Conservation (phyloP, 1,140 invertebrate species). For the Plectus sambesii region DNA sequence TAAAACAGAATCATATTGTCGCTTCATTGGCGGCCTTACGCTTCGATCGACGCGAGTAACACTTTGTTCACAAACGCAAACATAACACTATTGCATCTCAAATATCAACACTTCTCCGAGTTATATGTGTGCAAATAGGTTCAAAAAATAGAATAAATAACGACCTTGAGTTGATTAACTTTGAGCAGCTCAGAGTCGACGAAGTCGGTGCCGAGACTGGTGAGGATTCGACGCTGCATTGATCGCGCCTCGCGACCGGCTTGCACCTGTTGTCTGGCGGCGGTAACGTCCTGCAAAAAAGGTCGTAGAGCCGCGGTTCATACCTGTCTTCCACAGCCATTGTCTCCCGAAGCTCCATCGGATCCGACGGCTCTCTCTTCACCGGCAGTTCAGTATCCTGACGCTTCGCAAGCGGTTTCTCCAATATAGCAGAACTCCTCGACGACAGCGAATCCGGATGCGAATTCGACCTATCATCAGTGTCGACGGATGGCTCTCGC, state of each 20-base stretch:
- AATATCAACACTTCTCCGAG: constrained; percentile 6
- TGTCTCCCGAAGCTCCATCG: constrained; percentile 16
- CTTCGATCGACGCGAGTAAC: background rate
- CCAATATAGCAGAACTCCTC: too few relatives aligned
- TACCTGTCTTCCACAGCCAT: constrained; percentile 1
- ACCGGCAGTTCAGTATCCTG: too few relatives aligned
- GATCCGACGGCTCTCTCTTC: too few relatives aligned
- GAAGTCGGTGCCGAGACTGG: constrained; percentile 15
- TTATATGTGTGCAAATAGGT: constrained; percentile 13
- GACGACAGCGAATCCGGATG: too few relatives aligned
- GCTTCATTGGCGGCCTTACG: constrained; percentile 1
- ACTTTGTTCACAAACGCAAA: constrained; percentile 4
- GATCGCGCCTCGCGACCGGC: constrained; percentile 13
- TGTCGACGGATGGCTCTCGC: constrained; percentile 18
- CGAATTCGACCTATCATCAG: constrained; percentile 5
- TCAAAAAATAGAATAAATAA: constrained; percentile 7
- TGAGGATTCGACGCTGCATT: constrained; percentile 17
- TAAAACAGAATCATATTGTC: constrained; percentile 46
- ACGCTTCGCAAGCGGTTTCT: too few relatives aligned
- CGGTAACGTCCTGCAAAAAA: constrained; percentile 22
- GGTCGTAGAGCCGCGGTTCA: constrained; percentile 1
- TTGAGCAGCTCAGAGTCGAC: constrained; percentile 29
- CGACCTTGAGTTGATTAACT: constrained; percentile 28
- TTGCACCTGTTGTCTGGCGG: constrained; percentile 18
- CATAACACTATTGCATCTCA: background rate